These are phyloP conservation scores for Diarsia brunnea DNA, from an alignment of 2,888 invertebrate species.

Conservation along the genomic window DNA sequence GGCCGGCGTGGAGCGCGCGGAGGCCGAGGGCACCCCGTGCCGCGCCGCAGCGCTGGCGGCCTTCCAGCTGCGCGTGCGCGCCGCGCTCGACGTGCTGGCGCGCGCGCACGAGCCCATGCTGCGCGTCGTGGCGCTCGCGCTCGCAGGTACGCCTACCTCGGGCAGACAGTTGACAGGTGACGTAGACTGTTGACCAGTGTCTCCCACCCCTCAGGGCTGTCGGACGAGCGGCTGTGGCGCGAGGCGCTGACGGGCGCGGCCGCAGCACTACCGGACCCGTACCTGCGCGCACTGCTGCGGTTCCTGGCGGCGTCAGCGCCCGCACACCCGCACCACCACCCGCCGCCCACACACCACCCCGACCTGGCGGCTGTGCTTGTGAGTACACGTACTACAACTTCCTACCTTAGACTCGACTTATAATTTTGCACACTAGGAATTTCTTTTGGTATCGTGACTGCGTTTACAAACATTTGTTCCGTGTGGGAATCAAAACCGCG, in stretches of 20 bases:
- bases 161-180: no score
- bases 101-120: conserved; percentile 89
- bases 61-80: conserved; percentile 96
- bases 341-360: conserved; percentile 70
- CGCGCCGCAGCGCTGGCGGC: conserved; percentile 97
- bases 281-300: conserved; percentile 97
- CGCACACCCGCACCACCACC: conserved; percentile 90
- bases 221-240: conserved; percentile 95
- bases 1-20: conserved; percentile 91
- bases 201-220: conserved; percentile 90
- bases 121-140: conserved; percentile 90
- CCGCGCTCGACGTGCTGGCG: conserved; percentile 96
- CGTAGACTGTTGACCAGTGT: no score
- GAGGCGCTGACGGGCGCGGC: conserved; percentile 95
- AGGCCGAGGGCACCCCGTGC: conserved; percentile 93
- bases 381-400: not conserved
- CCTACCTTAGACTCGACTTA: no score
- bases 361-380: conserved; percentile 75
- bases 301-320: conserved; percentile 95
- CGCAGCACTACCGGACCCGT: conserved; percentile 95
- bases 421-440: no score
- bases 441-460: no score
- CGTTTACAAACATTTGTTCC: no score
- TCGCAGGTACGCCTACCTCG: conserved; percentile 84
- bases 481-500: no score